Evolutionary conservation across 2,888 invertebrate genomes (phyloP), one percentile per base, ranked within the genome.

Genomic region (Rhogogaster chlorosoma): DNA sequence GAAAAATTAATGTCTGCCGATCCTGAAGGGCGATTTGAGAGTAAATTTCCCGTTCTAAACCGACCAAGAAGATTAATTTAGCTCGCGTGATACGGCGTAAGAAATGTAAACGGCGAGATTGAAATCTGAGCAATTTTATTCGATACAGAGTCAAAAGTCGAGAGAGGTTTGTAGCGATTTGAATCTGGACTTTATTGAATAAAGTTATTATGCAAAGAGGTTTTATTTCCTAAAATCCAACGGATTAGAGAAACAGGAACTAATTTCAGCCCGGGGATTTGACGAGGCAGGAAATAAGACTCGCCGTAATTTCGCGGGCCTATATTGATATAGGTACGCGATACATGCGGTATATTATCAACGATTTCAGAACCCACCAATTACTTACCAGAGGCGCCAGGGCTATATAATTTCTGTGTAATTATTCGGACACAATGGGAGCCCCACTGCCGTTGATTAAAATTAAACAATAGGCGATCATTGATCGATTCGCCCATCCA

Each of bases 381-480:
- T 80, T 80, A 80, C 80, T 80, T 61, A 45, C 9, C 32, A 15
- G n/a, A 9, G 38, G 45, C 53, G 5, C 61, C 18, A 26, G 9
- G 57, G 38, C 61, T 12, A 36, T 61, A 80, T 57, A 80, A 61
- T 80, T 61, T 80, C 80, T 38, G 38, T 61, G 80, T 80, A 80
- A 80, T 80, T 61, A 80, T 80, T 38, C 57, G n/a, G 22, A 36
- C 22, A 80, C 80, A 38, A 80, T 77, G 38, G 61, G 57, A 36
- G 18, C 38, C 61, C 32, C 38, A 80, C 38, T 61, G 38, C 12
- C 80, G 80, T 38, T 80, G 61, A 80, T 80, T 80, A 80, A 80
- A 80, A 80, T 80, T 80, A 61, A 80, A 80, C 80, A 80, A 80
- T 80, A 61, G 80, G 12, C 61, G 80, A 80, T 80, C 57, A 80